phyloP scores from a whole-genome alignment of 2,888 invertebrate species.

The Hypselothyrea guttata region DNA sequence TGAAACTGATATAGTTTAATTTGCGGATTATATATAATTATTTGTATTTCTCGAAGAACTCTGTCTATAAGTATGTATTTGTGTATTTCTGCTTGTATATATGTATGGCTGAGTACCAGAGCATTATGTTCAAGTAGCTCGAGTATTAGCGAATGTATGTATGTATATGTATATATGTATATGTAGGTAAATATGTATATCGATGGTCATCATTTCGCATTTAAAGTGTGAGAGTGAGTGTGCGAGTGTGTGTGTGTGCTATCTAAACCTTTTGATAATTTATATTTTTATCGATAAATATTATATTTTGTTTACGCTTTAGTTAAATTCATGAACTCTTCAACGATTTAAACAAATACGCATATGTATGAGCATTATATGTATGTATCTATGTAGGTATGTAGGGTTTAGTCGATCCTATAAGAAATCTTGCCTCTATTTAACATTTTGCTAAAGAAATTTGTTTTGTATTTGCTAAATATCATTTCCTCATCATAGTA shows the following conservation, averaged over 20 bases:
- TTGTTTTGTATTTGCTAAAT: conserved; percentile 40
- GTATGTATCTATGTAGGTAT: conserved; percentile 14
- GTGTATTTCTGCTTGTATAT: conserved; percentile 34
- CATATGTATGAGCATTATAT: conserved; percentile 67
- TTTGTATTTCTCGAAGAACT: conserved; percentile 49
- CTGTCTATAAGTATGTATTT: conserved; percentile 28
- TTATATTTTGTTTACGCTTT: conserved; percentile 38
- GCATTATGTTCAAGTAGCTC: not conserved
- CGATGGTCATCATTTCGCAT: conserved; percentile 75
- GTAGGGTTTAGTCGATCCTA: conserved; percentile 18
- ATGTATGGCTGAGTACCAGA: conserved; percentile 5
- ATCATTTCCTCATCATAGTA: conserved; percentile 25
- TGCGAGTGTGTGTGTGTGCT: conserved; percentile 41
- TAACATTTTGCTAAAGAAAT: conserved; percentile 67
- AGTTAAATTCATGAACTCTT: conserved; percentile 57
- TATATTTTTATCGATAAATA: conserved; percentile 26
- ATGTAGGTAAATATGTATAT: conserved; percentile 67
- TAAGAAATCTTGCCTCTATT: conserved; percentile 38
- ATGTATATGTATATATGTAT: conserved; percentile 18
- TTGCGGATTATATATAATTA: conserved; percentile 39
- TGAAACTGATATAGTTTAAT: conserved; percentile 74
- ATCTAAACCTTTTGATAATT: conserved; percentile 45
- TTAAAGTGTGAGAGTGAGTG: conserved; percentile 54
- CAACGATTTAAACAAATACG: conserved; percentile 65
- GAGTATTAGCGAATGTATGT: conserved; percentile 4